phyloP scores from a whole-genome alignment of 2,888 invertebrate species.

The Celastrina argiolus region DNA sequence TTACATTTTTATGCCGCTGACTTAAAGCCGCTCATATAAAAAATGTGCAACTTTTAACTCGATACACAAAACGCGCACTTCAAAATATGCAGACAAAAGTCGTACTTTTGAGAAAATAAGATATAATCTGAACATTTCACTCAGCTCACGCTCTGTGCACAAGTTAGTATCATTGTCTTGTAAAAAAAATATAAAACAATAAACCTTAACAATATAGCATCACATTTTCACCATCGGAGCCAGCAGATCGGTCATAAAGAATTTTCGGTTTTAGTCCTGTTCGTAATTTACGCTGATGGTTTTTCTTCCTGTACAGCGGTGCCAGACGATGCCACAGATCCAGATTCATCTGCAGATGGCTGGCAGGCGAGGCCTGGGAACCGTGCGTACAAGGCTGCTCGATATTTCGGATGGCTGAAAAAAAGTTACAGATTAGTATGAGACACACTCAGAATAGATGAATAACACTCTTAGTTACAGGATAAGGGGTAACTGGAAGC shows the following conservation, averaged over 20 bases:
- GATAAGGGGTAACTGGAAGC: background rate
- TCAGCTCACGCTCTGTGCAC: conserved; percentile 63
- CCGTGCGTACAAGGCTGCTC: conserved; percentile 84
- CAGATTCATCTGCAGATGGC: conserved; percentile 77
- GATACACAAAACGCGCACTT: conserved; percentile 67
- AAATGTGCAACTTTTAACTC: conserved; percentile 74
- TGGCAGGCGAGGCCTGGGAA: conserved; percentile 87
- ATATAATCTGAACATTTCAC: conserved; percentile 57
- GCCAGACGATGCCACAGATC: conserved; percentile 82
- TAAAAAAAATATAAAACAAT: conserved; percentile 71
- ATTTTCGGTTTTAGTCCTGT: conserved; percentile 8
- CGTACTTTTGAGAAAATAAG: background rate
- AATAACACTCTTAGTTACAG: background rate
- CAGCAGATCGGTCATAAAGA: conserved; percentile 37
- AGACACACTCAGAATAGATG: no score
- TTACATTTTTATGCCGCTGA: conserved; percentile 62
- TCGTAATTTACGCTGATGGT: conserved; percentile 75
- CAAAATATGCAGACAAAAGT: conserved; percentile 60
- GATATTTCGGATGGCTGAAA: conserved; percentile 86
- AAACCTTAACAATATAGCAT: conserved; percentile 48
- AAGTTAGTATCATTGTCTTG: conserved; percentile 66
- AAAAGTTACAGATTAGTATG: background rate
- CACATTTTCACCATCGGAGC: conserved; percentile 62
- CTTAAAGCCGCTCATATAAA: conserved; percentile 60
- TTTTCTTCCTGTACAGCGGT: conserved; percentile 84